Base-by-base conservation (phyloP, 2,888 invertebrate species). In the Acronicta alni region DNA sequence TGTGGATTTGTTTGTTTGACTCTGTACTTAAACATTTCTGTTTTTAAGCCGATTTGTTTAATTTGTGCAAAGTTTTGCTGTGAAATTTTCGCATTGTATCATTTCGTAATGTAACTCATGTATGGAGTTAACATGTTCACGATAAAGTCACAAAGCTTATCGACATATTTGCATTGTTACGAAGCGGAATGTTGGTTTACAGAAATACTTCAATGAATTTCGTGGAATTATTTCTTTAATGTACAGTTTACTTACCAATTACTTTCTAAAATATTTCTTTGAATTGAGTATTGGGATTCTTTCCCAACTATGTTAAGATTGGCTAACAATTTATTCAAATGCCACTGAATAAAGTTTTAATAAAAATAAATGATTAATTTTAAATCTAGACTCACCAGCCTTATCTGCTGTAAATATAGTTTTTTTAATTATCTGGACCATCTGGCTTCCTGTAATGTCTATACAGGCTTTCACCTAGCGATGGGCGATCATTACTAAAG, bases 61-160 rank as follows among this genome's bases (percentile, higher is more conserved):
- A 64, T 66, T 59, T 54, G 51, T 57, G 35, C 35, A 65, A 55
- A 68, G 46, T 61, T 61, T 20, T 26, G 42, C 41, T 54, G 46
- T 51, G 39, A 43, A 59, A 64, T 56, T 53, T 58, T 62, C 52
- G 32, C 35, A 55, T 72, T 59, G 63, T 63, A 64, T 67, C 65
- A 59, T 58, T 60, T 58, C 52, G 45, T 52, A 62, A 66, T 56
- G 38, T 41, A 46, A 46, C 26, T 52, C 51, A 39, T 55, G 55
- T 59, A 39, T 59, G 51, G 55, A 59, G 51, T 59, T 44, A 48
- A 55, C 51, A 48, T 43, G 58, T 54, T 55, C 44, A 0, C 32
- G 51, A 70, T 65, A 59, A 68, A 66, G 71, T 54, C 53, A 49
- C 60, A 44, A 47, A 41, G 71, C 61, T 70, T 70, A 66, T 68